Conservation (phyloP, 2,113 vertebrate genomes). For the Hylia prasina region DNA sequence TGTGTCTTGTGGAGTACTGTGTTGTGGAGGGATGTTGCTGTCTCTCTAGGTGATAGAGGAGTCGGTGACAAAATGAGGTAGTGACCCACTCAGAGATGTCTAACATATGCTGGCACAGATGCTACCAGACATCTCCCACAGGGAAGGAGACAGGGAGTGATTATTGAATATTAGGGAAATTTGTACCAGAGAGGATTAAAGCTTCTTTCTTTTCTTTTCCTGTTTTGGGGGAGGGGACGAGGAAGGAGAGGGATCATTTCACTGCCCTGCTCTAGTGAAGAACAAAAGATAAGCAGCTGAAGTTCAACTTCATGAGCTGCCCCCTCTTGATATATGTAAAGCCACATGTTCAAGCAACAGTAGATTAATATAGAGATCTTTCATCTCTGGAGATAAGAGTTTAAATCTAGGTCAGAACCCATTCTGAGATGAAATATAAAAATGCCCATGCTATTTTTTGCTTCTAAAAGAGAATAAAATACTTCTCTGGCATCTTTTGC, state of each 20-base stretch:
- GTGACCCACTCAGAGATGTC: conserved; percentile 70
- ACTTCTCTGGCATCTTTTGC: background rate
- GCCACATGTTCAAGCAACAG: conserved; percentile 36
- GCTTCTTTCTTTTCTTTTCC: conserved; percentile 42
- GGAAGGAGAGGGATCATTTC: conserved; percentile 27
- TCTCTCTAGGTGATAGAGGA: conserved; percentile 64
- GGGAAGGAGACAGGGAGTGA: conserved; percentile 58
- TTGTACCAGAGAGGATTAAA: conserved; percentile 68
- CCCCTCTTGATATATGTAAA: conserved; percentile 36
- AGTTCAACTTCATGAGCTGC: conserved; percentile 65
- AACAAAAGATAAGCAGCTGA: conserved; percentile 62
- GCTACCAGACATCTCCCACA: conserved; percentile 61
- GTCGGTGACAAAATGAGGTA: conserved; percentile 64
- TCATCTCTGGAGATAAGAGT: conserved; percentile 42
- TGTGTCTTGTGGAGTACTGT: conserved; percentile 51
- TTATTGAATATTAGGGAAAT: conserved; percentile 83
- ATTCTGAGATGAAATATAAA: conserved; percentile 10
- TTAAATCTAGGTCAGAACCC: conserved; percentile 61
- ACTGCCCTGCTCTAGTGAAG: conserved; percentile 28
- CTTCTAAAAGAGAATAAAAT: background rate
- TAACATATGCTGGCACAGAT: conserved; percentile 79
- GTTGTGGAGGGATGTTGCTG: conserved; percentile 37
- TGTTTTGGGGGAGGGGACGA: background rate
- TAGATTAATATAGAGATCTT: conserved; percentile 43
- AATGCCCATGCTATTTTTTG: background rate